Evolutionary conservation across 2,888 invertebrate genomes (phyloP).

Genomic region (Ophion ventricosus): DNA sequence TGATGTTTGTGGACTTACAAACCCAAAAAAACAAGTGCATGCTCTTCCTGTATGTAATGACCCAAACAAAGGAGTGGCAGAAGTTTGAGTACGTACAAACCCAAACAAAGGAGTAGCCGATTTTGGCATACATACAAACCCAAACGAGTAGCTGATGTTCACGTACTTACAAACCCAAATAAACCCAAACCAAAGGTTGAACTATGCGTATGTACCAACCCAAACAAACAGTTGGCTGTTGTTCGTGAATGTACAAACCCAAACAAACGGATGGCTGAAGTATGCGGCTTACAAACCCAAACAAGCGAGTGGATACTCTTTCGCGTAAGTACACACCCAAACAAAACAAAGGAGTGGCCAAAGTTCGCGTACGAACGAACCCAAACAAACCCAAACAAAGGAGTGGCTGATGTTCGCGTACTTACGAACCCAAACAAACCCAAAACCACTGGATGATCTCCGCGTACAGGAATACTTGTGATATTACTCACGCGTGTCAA

Average conservation of each 20-base stretch:
- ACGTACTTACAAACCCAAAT: too few species aligned
- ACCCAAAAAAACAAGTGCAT: too few species aligned
- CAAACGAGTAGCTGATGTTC: too few species aligned
- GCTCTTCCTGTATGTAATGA: too few species aligned
- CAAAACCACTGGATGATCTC: neutral
- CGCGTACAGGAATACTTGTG: conserved; percentile 28
- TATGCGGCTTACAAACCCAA: too few species aligned
- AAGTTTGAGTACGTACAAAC: too few species aligned
- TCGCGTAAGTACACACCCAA: neutral
- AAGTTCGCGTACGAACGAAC: neutral
- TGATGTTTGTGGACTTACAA: too few species aligned
- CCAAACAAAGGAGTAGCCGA: too few species aligned
- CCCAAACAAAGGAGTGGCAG: too few species aligned
- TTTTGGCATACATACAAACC: too few species aligned
- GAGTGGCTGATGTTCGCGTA: neutral
- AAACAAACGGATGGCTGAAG: neutral
- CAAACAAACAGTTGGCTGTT: too few species aligned
- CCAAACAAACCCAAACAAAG: conserved; percentile 2
- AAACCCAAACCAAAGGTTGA: neutral
- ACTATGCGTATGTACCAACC: neutral
- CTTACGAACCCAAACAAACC: neutral
- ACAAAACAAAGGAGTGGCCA: neutral
- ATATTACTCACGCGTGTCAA: conserved; percentile 67
- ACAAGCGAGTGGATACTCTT: too few species aligned
- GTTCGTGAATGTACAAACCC: neutral